Evolutionary conservation across 2,888 invertebrate genomes (phyloP), one percentile per base, ranked within the genome.

Genomic region (Hirtodrosophila trivittata): DNA sequence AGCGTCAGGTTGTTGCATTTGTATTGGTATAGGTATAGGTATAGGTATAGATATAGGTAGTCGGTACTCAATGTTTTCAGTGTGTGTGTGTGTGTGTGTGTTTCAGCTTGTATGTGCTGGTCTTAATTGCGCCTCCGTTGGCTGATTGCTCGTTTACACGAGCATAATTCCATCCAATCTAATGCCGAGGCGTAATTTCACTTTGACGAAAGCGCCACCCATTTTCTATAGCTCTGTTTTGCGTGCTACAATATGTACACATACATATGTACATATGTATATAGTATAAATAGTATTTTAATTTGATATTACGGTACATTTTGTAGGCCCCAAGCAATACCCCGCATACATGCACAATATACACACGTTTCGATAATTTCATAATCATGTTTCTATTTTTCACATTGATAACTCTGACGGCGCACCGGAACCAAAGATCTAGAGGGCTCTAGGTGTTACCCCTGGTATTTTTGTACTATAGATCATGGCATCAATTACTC

Each of bases 151-250:
- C 69, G 56, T 58, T 65, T 72, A 75, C 75, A 77, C 75, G 67
- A 75, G 50, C 76, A 80, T 72, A 75, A 72, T 76, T 73, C 66
- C 81, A 69, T 77, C 86, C 86, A 86, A 86, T 86, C 86, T 87
- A 76, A 83, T 75, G 83, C 66, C 83, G 87, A 80, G 86, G 87
- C 83, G 87, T 87, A 85, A 72, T 80, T 86, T 78, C 70, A 78
- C 67, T 74, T 68, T 56, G 60, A 70, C 59, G 54, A 68, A 73
- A 69, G 85, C 87, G 65, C 85, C 85, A 86, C 87, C 85, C 85
- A 86, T 66, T 77, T 77, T 50, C 30, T 57, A 38, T 37, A 8
- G 28, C n/a, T 9, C 28, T 28, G 5, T 7, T 28, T n/a, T 7
- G 28, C n/a, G 25, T 25, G 6, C 25, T 25, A 4, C 25, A 28